Evolutionary conservation across 1,140 invertebrate genomes (phyloP).

Genomic region (Achatina immaculata): DNA sequence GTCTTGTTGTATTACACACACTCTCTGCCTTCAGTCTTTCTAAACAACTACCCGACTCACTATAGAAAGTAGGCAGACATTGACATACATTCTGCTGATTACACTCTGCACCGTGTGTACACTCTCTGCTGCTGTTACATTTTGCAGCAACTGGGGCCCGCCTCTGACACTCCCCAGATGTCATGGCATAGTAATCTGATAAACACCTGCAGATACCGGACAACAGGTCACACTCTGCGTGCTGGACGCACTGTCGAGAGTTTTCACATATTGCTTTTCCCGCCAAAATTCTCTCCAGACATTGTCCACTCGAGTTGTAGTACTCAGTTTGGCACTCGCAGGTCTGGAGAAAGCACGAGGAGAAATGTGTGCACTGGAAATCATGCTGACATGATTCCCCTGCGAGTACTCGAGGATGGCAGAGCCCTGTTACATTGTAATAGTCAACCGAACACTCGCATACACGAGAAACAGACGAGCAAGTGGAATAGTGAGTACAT

Average conservation of each 20-base stretch:
- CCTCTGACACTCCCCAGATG: slow-evolving; percentile 14
- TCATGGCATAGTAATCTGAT: slow-evolving; percentile 13
- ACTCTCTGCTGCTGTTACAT: slow-evolving; percentile 33
- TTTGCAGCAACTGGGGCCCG: slow-evolving; percentile 28
- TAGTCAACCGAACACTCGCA: slow-evolving; percentile 13
- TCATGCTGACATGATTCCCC: background rate
- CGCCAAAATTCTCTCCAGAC: slow-evolving; percentile 22
- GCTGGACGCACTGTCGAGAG: slow-evolving; percentile 21
- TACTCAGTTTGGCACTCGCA: slow-evolving; percentile 32
- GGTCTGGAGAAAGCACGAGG: background rate
- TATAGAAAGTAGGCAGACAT: slow-evolving; percentile 37
- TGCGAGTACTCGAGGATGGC: background rate
- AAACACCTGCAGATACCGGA: slow-evolving; percentile 33
- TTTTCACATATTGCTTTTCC: slow-evolving; percentile 26
- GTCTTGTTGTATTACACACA: background rate
- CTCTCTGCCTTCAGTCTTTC: background rate
- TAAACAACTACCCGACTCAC: slow-evolving; percentile 28
- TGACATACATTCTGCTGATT: slow-evolving; percentile 28
- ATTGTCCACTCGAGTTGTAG: slow-evolving; percentile 31
- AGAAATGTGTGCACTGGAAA: slow-evolving; percentile 18
- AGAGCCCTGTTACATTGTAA: background rate
- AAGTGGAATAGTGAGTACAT: background rate
- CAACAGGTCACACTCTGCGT: slow-evolving; percentile 31
- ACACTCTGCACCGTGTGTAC: slow-evolving; percentile 33
- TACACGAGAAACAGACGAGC: background rate